Conservation (phyloP, 2,797 vertebrate genomes). For the Clarias pachynema region DNA sequence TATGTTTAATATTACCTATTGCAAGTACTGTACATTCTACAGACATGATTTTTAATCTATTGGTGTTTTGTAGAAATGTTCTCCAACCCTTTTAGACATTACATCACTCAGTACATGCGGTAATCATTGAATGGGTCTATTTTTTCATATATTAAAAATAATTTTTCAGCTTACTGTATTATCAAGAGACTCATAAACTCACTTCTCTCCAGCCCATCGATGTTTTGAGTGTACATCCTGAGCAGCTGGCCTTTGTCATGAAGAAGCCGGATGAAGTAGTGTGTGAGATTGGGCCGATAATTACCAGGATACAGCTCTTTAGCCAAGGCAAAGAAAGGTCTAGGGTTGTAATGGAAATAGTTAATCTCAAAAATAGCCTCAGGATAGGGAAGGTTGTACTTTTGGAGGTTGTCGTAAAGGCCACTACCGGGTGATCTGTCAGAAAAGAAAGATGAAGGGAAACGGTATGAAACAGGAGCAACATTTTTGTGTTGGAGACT, state of each 20-base stretch:
- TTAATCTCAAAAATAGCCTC: slow-evolving; percentile 93
- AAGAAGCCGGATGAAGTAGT: slow-evolving; percentile 89
- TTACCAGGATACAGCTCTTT: slow-evolving; percentile 89
- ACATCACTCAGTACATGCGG: neutral
- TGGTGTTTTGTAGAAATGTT: neutral
- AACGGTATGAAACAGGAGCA: neutral
- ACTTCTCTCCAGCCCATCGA: slow-evolving; percentile 93
- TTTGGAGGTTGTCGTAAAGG: slow-evolving; percentile 88
- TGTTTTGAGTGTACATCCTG: slow-evolving; percentile 97
- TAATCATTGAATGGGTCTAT: neutral
- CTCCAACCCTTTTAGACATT: neutral
- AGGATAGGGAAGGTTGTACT: slow-evolving; percentile 89
- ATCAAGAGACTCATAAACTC: slow-evolving; percentile 45
- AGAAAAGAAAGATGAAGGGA: neutral
- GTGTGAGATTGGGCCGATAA: slow-evolving; percentile 83
- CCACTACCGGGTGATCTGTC: slow-evolving; percentile 89
- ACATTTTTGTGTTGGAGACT: neutral
- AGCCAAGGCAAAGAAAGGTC: slow-evolving; percentile 88
- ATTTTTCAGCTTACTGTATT: neutral
- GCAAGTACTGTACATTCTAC: neutral
- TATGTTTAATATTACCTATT: neutral
- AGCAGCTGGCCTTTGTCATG: slow-evolving; percentile 86
- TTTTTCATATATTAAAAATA: neutral
- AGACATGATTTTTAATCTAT: neutral
- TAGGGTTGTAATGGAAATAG: slow-evolving; percentile 87